A percentile compares a stretch with the other conserved stretches of the same genome.
These are phyloP conservation scores for Chirona hameri DNA, from an alignment of 2,888 invertebrate genomes.

Conservation along the genomic window DNA sequence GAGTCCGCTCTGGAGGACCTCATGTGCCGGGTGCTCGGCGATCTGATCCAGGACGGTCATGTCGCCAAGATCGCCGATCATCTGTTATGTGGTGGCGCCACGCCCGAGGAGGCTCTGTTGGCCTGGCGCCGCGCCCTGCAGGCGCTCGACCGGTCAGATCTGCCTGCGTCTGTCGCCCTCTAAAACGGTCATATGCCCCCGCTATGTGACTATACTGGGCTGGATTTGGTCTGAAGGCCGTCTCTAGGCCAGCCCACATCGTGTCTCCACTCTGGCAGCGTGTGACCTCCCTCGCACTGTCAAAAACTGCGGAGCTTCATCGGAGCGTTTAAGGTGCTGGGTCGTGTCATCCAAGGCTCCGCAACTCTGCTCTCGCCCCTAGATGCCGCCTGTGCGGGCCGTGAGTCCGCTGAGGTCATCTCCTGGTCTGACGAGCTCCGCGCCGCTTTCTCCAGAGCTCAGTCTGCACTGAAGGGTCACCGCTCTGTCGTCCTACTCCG, in stretches of 20 bases:
- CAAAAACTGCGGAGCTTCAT: neutral
- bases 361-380: neutral
- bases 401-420: neutral
- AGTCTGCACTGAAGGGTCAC: too few relatives aligned
- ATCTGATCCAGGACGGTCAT: too few relatives aligned
- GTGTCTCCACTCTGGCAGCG: neutral
- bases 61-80: neutral
- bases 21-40: neutral
- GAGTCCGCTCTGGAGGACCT: neutral
- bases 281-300: neutral
- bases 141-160: neutral
- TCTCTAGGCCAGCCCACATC: neutral
- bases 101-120: neutral
- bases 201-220: neutral
- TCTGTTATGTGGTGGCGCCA: neutral
- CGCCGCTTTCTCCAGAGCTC: neutral
- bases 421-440: neutral
- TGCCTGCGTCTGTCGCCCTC: neutral
- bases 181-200: neutral
- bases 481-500: neutral
- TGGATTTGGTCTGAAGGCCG: neutral
- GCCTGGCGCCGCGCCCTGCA: neutral
- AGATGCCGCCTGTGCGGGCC: neutral
- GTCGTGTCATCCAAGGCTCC: neutral
- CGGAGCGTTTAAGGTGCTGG: neutral